Base-by-base conservation (phyloP, 2,888 invertebrate species). In the Aspidapion aeneum region DNA sequence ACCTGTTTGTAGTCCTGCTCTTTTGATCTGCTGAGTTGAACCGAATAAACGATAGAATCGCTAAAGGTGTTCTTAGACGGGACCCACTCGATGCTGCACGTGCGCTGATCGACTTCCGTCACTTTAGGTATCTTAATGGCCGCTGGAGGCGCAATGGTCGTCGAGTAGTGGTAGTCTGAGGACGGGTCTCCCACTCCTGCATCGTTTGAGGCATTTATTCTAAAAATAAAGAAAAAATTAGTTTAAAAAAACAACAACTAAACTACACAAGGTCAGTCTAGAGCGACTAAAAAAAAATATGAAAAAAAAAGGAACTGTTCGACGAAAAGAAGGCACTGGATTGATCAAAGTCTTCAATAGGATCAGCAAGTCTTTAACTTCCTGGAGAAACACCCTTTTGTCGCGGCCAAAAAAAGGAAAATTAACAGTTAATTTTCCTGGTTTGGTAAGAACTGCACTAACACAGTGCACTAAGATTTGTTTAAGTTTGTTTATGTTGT, bases 171-270 rank as follows among this genome's bases (percentile, higher is more conserved):
- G 77, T 86, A 85, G 59, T 88, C 83, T 63, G 84, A 84, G 2
- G 93, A 91, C 83, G 88, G 93, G 48, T 87, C 86, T 18, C 95
- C 95, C 71, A 89, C 86, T 12, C 94, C 95, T 63, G 92, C 94
- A 78, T 91, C 92, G 77, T 93, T 94, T 70, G 89, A 86, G 58
- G 93, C 93, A 71, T 89, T 90, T 74, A 96, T 91, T 72, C 94
- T 86, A 84, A 96, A 68, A 22, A 1, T 1, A 56, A 21, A 48
- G 1, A 21, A 21, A 19, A 5, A 18, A 51, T n/a, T n/a, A n/a
- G n/a, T n/a, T n/a, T n/a, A n/a, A n/a, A n/a, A n/a, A n/a, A n/a
- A n/a, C n/a, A n/a, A n/a, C n/a, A n/a, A n/a, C n/a, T n/a, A n/a
- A n/a, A n/a, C n/a, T n/a, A n/a, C n/a, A n/a, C n/a, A n/a, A n/a